phyloP scores from a whole-genome alignment of 2,888 invertebrate species.

The Rhamnusium bicolor region DNA sequence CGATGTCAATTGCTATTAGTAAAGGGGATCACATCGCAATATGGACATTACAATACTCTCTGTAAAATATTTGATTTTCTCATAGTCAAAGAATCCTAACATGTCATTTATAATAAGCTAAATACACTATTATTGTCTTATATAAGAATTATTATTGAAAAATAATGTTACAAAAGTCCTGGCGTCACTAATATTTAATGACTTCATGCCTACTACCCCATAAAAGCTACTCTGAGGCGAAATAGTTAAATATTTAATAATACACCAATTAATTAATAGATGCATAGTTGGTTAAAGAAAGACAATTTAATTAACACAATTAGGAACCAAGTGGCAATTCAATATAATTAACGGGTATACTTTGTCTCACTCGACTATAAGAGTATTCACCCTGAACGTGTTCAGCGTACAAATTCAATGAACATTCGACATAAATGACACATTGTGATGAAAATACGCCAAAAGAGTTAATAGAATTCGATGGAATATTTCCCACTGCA shows the following conservation, averaged over 20 bases:
- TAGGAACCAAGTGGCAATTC: constrained; percentile 52
- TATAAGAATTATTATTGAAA: too few relatives aligned
- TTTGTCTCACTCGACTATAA: constrained; percentile 46
- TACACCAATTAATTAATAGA: constrained; percentile 9
- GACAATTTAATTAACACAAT: constrained; percentile 55
- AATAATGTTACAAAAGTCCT: too few relatives aligned
- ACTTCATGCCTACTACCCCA: background rate
- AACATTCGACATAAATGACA: constrained; percentile 45
- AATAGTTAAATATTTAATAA: background rate
- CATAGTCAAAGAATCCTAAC: too few relatives aligned
- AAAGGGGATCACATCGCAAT: too few relatives aligned
- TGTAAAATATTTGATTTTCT: too few relatives aligned
- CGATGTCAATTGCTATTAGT: too few relatives aligned
- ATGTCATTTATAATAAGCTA: too few relatives aligned
- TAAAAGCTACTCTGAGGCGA: background rate
- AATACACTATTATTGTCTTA: too few relatives aligned
- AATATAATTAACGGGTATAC: constrained; percentile 53
- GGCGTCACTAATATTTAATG: background rate
- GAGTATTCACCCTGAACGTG: constrained; percentile 56
- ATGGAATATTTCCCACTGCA: background rate
- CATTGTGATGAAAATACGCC: constrained; percentile 43
- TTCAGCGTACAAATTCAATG: constrained; percentile 42
- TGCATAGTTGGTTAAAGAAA: constrained; percentile 34
- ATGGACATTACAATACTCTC: too few relatives aligned
- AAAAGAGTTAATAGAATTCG: constrained; percentile 36